Evolutionary conservation across 2,888 invertebrate genomes (phyloP).

Genomic region (Callosobruchus maculatus): DNA sequence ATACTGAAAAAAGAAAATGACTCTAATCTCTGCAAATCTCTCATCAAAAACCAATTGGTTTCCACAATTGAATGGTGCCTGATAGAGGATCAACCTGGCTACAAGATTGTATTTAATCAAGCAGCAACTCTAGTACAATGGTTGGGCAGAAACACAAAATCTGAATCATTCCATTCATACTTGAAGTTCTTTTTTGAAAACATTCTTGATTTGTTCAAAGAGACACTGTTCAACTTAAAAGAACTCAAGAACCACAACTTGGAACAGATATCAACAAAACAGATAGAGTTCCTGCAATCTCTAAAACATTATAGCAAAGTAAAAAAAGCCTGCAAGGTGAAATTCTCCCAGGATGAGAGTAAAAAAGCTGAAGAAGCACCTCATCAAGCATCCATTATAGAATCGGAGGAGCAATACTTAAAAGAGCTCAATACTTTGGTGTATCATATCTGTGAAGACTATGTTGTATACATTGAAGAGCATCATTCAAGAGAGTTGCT

Average conservation of each 20-base stretch:
- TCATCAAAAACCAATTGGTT: conserved; percentile 49
- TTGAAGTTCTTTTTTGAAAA: conserved; percentile 47
- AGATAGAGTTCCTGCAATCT: conserved; percentile 50
- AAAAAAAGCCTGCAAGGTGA: conserved; percentile 50
- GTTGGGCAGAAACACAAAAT: conserved; percentile 48
- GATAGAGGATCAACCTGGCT: conserved; percentile 42
- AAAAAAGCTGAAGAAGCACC: neutral
- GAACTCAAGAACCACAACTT: conserved; percentile 25
- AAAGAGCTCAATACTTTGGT: conserved; percentile 51
- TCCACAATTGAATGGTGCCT: conserved; percentile 52
- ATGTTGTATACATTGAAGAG: conserved; percentile 54
- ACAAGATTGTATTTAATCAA: conserved; percentile 52
- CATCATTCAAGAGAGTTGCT: conserved; percentile 51
- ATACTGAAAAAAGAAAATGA: conserved; percentile 53
- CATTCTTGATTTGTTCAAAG: conserved; percentile 39
- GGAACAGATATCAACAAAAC: conserved; percentile 35
- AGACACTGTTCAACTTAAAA: conserved; percentile 32
- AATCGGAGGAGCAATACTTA: conserved; percentile 41
- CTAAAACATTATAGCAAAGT: conserved; percentile 47
- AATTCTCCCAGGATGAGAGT: neutral
- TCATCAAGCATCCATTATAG: conserved; percentile 2
- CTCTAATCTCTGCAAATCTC: conserved; percentile 43
- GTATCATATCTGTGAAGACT: conserved; percentile 51
- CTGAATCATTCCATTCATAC: conserved; percentile 41
- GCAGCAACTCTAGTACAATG: conserved; percentile 54